Base-by-base conservation (phyloP, 1,140 invertebrate genomes). In the Hylaeus volcanicus region DNA sequence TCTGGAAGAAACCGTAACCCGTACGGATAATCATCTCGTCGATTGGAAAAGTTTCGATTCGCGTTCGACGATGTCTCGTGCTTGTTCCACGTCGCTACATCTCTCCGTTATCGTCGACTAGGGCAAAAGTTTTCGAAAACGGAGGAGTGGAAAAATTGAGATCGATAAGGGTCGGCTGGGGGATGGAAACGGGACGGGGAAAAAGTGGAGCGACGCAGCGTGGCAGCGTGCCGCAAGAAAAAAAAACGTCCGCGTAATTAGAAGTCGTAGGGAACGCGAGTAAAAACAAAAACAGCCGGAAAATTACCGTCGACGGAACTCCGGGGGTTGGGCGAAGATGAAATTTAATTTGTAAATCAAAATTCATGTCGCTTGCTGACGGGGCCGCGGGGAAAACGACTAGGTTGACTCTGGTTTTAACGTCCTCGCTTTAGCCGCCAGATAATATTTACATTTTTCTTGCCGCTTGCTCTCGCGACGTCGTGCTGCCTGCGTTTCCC, bases 301-400 rank as follows among this genome's bases (percentile, higher is more conserved):
- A 79, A 74, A 84, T 76, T 81, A 71, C 56, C 39, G 82, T 4
- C 45, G 14, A n/a, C 48, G 64, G 39, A 76, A 83, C 71, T 83
- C 51, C 1, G 39, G 45, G 26, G 26, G 26, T 26, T 26, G 26
- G 4, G 45, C 6, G 14, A 76, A 69, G 68, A 71, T 76, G 41
- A 69, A 74, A 85, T 86, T 86, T 77, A 71, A 81, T 86, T 85
- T 86, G 83, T 64, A 81, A 86, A 86, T 86, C 78, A 81, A 86
- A 86, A 85, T 85, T 85, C 82, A 74, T 74, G 73, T 53, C 77
- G 82, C 55, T 39, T 58, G 79, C 71, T 26, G 41, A 55, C 37
- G 63, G 37, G 39, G 26, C 9, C 43, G 66, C 51, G 60, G 26
- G 26, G 26, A 26, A 26, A 26, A 26, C 26, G 26, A 26, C 26